Conservation (phyloP, 2,797 vertebrate genomes). For the Muscicapa comitata region DNA sequence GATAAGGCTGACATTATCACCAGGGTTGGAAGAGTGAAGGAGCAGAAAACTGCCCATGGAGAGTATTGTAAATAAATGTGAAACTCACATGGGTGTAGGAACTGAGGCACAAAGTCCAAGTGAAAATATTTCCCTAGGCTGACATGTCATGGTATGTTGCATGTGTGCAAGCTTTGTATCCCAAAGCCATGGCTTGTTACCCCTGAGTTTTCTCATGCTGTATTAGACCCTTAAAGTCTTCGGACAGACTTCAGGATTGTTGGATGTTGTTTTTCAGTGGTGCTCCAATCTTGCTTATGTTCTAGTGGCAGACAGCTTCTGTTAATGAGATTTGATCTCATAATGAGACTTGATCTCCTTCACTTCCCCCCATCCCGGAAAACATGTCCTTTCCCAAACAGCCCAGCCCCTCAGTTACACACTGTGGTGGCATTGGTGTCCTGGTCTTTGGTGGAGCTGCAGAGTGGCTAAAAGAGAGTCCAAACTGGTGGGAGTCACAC, state of each 20-base stretch:
- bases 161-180: not conserved
- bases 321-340: not conserved
- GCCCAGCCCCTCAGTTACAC: rapidly evolving
- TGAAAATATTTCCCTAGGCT: not conserved
- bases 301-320: not conserved
- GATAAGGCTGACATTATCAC: slow-evolving; percentile 17
- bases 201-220: not conserved
- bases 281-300: not conserved
- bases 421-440: not conserved
- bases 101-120: not conserved
- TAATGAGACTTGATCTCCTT: not conserved
- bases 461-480: not conserved
- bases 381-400: not conserved
- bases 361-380: not conserved
- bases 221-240: not conserved
- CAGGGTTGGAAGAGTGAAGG: not conserved
- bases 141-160: not conserved
- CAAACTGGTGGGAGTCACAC: not conserved
- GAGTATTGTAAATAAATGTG: not conserved
- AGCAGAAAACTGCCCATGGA: not conserved
- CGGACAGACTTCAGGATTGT: not conserved
- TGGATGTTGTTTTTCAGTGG: not conserved
- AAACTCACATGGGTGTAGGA: not conserved
- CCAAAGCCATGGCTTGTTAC: not conserved
- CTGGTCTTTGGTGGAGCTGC: not conserved